Evolutionary conservation across 2,113 vertebrate genomes (phyloP).

Genomic region (Sula dactylatra): DNA sequence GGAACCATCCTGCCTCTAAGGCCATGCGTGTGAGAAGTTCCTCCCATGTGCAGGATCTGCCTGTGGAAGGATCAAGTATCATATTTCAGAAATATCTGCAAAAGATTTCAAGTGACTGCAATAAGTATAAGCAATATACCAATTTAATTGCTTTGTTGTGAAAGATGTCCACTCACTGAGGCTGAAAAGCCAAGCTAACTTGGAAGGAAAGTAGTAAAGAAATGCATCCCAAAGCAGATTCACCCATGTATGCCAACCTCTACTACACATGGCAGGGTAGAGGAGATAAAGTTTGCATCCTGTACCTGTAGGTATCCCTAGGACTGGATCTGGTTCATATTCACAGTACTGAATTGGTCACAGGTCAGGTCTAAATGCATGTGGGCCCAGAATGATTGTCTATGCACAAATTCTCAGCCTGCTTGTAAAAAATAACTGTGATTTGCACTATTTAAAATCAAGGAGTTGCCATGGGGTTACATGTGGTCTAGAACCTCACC

Average conservation of each 20-base stretch:
- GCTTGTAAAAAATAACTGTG: not conserved
- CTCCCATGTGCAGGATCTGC: not conserved
- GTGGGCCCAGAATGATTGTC: not conserved
- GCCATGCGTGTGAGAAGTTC: not conserved
- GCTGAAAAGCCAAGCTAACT: not conserved
- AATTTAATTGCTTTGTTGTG: not conserved
- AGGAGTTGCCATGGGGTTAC: not conserved
- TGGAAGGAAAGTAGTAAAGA: not conserved
- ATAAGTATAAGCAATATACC: not conserved
- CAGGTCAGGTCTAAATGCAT: not conserved
- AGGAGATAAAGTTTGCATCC: not conserved
- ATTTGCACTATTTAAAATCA: not conserved
- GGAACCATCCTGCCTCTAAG: not conserved
- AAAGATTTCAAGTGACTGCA: not conserved
- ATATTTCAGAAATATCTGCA: not conserved
- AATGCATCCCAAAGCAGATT: not conserved
- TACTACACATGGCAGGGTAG: not conserved
- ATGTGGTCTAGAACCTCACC: not conserved
- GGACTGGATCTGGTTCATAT: not conserved
- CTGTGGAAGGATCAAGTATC: not conserved
- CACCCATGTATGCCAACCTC: not conserved
- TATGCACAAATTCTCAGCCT: not conserved
- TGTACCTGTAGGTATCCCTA: not conserved
- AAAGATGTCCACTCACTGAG: not conserved
- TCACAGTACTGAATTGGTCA: not conserved